Percentiles rank a stretch among this genome's conserved stretches.
Conservation (phyloP, 1,140 invertebrate species). For the Odontomachus brunneus region DNA sequence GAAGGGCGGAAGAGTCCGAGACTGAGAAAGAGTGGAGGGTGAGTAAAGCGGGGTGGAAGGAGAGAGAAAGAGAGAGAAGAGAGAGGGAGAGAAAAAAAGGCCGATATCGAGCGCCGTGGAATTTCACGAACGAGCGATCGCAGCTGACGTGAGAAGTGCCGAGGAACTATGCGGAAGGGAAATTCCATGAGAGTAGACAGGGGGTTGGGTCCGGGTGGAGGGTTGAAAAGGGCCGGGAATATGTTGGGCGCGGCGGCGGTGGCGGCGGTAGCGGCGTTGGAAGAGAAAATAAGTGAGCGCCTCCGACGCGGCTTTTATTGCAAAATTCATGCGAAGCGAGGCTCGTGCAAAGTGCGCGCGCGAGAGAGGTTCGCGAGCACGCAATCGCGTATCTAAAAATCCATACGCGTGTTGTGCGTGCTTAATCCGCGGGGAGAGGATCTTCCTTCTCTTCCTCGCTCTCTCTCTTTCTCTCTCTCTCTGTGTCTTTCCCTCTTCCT, state of each 20-base stretch:
- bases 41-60: neutral
- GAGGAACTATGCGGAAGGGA: slow-evolving; percentile 73
- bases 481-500: too few species aligned
- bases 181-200: slow-evolving; percentile 68
- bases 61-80: slow-evolving; percentile 4
- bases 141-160: slow-evolving; percentile 67
- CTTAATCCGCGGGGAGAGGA: slow-evolving; percentile 30
- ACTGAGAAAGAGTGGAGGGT: neutral
- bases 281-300: slow-evolving; percentile 69
- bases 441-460: neutral
- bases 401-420: slow-evolving; percentile 36
- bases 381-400: slow-evolving; percentile 48
- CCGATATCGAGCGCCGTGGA: slow-evolving; percentile 69
- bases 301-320: slow-evolving; percentile 68
- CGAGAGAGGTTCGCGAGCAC: slow-evolving; percentile 22
- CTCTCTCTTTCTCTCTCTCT: neutral
- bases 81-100: slow-evolving; percentile 27
- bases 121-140: slow-evolving; percentile 69
- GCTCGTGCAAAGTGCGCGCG: neutral
- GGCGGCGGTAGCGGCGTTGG: slow-evolving; percentile 30
- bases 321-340: slow-evolving; percentile 65
- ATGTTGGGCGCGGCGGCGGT: slow-evolving; percentile 55
- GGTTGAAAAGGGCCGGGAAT: slow-evolving; percentile 56
- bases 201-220: slow-evolving; percentile 17
- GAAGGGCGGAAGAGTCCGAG: slow-evolving; percentile 11